Evolutionary conservation across 1,140 invertebrate genomes (phyloP), one percentile per base, ranked within the genome.

Genomic region (Drosophila cardini): DNA sequence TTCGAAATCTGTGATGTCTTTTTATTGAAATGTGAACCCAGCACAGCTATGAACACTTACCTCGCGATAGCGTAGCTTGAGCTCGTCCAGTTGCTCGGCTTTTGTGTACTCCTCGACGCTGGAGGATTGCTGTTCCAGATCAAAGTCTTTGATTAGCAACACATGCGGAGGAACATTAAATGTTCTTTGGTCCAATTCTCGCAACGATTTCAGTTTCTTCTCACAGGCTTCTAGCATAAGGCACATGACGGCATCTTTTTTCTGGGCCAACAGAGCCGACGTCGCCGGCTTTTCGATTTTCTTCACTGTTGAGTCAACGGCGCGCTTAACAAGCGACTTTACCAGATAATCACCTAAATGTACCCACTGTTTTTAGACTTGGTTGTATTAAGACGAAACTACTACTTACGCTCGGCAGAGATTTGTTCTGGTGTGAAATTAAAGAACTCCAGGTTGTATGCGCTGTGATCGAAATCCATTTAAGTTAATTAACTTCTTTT

Each of bases 111-210:
- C 89, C 18, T 91, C 75, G 1, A 38, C 43, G 1, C 30, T 30
- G 11, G 46, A 40, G 5, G 58, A 53, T 4, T 45, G 42, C 15
- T 61, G 56, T 9, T 84, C 80, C 34, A 84, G 18, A 0, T 72
- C 65, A 38, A 85, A 62, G 34, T 85, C 81, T 21, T 78, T 64
- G 0, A 63, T 70, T 32, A 76, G 70, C 7, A 91, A 57, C 1
- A 91, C 79, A 78, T 91, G 72, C 4, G 74, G 45, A 0, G 90
- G 90, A 18, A 91, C 68, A 5, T 65, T 52, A 48, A 91, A 91
- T 36, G 68, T 64, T 13, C 57, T 50, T 18, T 63, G 65, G 45
- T 90, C 78, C 46, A 87, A 43, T n/a, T 60, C 50, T 0, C 60
- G 21, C 3, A 87, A 42, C 2, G 0, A 7, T 5, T 60, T n/a